Conservation (phyloP, 2,888 invertebrate species). For the Cephus runcator region DNA sequence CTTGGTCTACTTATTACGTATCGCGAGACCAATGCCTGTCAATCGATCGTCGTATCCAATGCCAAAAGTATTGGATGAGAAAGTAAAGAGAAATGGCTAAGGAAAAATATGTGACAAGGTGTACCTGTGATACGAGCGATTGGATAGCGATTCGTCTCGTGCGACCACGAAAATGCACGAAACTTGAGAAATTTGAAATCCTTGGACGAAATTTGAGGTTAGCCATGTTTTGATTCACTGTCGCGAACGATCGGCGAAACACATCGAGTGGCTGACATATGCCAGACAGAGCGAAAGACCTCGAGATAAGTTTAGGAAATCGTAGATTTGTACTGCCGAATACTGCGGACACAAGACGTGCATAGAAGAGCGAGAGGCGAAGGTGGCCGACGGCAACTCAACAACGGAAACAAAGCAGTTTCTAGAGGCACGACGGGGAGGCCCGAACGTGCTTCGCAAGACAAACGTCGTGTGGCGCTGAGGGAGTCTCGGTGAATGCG, state of each 20-base stretch:
- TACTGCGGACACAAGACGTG: not conserved
- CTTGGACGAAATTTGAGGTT: not conserved
- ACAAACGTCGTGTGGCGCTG: not conserved
- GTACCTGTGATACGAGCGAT: not conserved
- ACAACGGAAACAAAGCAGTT: not conserved
- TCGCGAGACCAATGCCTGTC: not conserved
- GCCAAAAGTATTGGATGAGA: not conserved
- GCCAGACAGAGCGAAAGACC: not conserved
- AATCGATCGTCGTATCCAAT: not conserved
- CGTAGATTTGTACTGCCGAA: not conserved
- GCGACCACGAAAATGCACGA: no score
- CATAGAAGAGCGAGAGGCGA: not conserved
- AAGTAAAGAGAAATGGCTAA: not conserved
- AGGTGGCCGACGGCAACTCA: not conserved
- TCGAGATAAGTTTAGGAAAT: not conserved
- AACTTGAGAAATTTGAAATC: no score
- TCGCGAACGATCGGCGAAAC: no score
- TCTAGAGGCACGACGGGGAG: not conserved
- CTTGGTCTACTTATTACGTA: not conserved
- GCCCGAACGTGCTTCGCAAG: not conserved
- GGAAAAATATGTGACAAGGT: not conserved
- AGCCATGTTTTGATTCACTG: not conserved
- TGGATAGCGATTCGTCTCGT: no score
- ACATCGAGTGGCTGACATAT: no score
- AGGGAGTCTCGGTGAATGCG: not conserved